Percentiles rank a stretch among this genome's conserved stretches.
phyloP scores from a whole-genome alignment of 2,888 invertebrate genomes.

The Dromius quadrimaculatus region DNA sequence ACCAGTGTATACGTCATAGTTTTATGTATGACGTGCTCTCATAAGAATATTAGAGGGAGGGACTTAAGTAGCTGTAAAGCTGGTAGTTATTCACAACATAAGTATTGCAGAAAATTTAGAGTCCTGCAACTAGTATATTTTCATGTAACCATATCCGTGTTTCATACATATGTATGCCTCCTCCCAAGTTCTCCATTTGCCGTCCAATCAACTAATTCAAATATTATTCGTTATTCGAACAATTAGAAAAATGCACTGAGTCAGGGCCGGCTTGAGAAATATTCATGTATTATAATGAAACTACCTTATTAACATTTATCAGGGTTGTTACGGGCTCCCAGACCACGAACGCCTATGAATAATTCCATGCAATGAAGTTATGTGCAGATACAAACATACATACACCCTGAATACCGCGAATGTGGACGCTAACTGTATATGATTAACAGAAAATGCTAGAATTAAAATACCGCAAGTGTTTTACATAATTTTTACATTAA shows the following conservation, averaged over 20 bases:
- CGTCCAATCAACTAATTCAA: slow-evolving; percentile 22
- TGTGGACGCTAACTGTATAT: too few species aligned
- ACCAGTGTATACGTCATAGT: too few species aligned
- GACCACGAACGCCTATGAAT: slow-evolving; percentile 35
- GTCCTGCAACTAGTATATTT: too few species aligned
- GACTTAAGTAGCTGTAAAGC: too few species aligned
- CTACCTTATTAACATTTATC: slow-evolving; percentile 46
- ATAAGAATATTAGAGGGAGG: too few species aligned
- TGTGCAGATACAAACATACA: slow-evolving; percentile 5
- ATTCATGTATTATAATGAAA: slow-evolving; percentile 51
- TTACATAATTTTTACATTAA: background rate
- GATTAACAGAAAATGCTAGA: background rate
- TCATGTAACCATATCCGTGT: background rate
- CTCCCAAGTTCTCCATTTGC: too few species aligned
- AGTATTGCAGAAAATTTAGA: too few species aligned
- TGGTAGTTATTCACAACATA: too few species aligned
- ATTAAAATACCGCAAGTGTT: background rate
- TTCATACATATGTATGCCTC: background rate
- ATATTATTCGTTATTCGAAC: slow-evolving; percentile 27
- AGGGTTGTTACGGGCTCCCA: slow-evolving; percentile 41
- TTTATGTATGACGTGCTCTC: too few species aligned
- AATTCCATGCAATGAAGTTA: slow-evolving; percentile 35
- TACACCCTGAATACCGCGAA: too few species aligned
- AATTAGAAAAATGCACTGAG: slow-evolving; percentile 36
- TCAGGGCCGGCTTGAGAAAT: background rate